phyloP scores from a whole-genome alignment of 2,797 vertebrate species.

The Acipenser transmontanus region DNA sequence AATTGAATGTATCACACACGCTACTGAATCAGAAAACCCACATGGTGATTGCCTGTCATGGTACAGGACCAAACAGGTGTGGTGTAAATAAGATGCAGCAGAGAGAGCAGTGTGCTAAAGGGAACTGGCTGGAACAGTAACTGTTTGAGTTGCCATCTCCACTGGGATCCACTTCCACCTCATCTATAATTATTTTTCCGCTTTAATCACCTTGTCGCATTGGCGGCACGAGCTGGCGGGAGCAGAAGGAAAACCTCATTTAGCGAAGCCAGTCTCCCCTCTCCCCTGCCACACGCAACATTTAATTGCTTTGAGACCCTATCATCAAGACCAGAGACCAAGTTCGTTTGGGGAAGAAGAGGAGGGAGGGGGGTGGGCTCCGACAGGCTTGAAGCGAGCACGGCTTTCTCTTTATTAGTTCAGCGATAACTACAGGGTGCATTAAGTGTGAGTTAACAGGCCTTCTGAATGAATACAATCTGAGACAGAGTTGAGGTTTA shows the following conservation, averaged over 20 bases:
- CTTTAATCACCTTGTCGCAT: constrained; percentile 87
- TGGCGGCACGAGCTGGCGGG: constrained; percentile 66
- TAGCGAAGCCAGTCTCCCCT: constrained; percentile 84
- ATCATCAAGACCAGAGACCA: constrained; percentile 80
- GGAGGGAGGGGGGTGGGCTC: too few relatives aligned
- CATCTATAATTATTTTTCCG: constrained; percentile 86
- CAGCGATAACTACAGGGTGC: too few relatives aligned
- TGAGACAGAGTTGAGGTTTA: too few relatives aligned
- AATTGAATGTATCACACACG: too few relatives aligned
- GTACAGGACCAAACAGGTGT: too few relatives aligned
- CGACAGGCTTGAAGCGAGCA: too few relatives aligned
- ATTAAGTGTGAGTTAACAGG: too few relatives aligned
- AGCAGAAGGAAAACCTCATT: constrained; percentile 88
- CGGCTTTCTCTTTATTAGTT: too few relatives aligned
- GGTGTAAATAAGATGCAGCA: too few relatives aligned
- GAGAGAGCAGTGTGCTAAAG: background rate
- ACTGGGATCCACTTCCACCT: constrained; percentile 67
- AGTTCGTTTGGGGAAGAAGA: constrained; percentile 45
- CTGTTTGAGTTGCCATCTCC: constrained; percentile 23
- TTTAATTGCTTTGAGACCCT: constrained; percentile 90
- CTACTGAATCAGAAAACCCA: too few relatives aligned
- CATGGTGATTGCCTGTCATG: too few relatives aligned
- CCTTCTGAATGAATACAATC: too few relatives aligned
- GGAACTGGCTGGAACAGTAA: background rate
- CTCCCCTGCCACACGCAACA: constrained; percentile 75